Base-by-base conservation (phyloP, 2,888 invertebrate genomes). In the Idaea straminata region DNA sequence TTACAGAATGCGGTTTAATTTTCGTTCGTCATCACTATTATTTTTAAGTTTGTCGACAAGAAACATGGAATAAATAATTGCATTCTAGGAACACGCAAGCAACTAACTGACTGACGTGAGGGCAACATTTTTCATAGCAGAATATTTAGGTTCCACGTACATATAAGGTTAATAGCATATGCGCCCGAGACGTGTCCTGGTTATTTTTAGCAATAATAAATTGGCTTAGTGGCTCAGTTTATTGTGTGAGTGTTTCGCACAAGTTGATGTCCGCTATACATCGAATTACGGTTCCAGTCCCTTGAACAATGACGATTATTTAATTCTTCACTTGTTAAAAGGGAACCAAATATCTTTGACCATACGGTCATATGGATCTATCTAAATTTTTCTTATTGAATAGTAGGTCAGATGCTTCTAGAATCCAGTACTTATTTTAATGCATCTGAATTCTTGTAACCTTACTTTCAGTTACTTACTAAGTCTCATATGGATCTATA, bases 171-270 rank as follows among this genome's bases (percentile, higher is more conserved):
- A 91, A 90, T 89, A 89, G 83, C 86, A 84, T 84, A 88, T 88
- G 85, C 83, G 85, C 79, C 83, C 81, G 89, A 89, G 91, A 89
- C 84, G 85, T 88, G 84, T 85, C 80, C 80, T 83, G 79, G 87
- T 87, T 92, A 92, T 92, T 92, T 92, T 92, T 92, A 92, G 92
- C 87, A 83, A 86, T 91, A 87, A 87, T 92, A 92, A 92, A 92
- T 92, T 92, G 91, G 89, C 88, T 92, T 91, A 89, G 89, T 88
- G 83, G 85, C 88, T 88, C 85, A 82, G 82, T 87, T 89, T 89
- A 89, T 89, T 90, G 89, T 89, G 85, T 81, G 87, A 78, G 83
- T 85, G 86, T 87, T 89, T 87, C 79, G 85, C 84, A 84, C 87
- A 87, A 86, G 85, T 85, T 79, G 80, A 82, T 83, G 84, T 81